These are phyloP conservation scores for Melanotaenia boesemani DNA, from an alignment of 2,797 vertebrate species.

Conservation along the genomic window DNA sequence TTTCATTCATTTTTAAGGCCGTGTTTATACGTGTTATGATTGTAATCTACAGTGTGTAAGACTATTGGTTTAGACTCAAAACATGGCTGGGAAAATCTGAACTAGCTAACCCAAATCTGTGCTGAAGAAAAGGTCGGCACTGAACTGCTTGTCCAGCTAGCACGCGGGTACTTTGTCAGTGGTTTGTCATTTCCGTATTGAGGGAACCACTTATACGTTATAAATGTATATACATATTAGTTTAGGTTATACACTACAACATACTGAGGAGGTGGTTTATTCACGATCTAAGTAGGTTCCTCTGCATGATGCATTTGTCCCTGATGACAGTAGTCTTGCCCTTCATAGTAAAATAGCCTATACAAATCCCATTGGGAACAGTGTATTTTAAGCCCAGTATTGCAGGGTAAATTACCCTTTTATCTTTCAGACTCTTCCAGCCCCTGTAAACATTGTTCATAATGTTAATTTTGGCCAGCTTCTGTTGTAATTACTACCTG, in stretches of 20 bases:
- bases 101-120: constrained; percentile 26
- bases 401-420: constrained; percentile 40
- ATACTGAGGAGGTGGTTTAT: constrained; percentile 7
- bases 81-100: constrained; percentile 33
- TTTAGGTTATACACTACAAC: not conserved
- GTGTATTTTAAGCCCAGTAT: constrained; percentile 29
- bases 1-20: not conserved
- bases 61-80: no score
- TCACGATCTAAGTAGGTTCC: constrained; percentile 31
- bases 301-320: constrained; percentile 73
- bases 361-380: constrained; percentile 13
- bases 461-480: constrained; percentile 74
- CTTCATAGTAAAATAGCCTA: constrained; percentile 10
- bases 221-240: not conserved
- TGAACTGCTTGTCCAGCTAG: constrained; percentile 9
- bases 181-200: constrained; percentile 11
- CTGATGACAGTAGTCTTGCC: constrained; percentile 35
- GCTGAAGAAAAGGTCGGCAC: not conserved
- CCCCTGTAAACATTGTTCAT: constrained; percentile 63
- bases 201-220: not conserved
- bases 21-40: not conserved
- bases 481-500: constrained; percentile 72
- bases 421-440: constrained; percentile 59
- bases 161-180: constrained; percentile 22
- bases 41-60: not conserved